Evolutionary conservation across 1,140 invertebrate species (phyloP).

Genomic region (Lordiphosa clarofinis): DNA sequence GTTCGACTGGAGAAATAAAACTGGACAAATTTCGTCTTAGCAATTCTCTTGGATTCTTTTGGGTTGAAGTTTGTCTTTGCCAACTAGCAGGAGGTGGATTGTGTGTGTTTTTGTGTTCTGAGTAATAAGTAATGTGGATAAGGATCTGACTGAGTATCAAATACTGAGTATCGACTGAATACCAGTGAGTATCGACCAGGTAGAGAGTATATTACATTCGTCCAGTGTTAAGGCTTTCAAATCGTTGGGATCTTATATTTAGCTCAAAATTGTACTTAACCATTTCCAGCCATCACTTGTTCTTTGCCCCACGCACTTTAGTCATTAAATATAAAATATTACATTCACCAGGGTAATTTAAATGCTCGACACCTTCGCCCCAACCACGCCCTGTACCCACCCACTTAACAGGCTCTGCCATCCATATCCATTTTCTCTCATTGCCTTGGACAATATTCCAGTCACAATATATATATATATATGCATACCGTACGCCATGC

Average conservation of each 20-base stretch:
- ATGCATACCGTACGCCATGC: slow-evolving; percentile 29
- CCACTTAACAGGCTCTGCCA: not conserved
- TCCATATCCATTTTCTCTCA: not conserved
- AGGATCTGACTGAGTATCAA: no score
- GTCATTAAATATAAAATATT: slow-evolving; percentile 27
- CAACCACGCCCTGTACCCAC: not conserved
- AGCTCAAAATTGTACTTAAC: not conserved
- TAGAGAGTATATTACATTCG: no score
- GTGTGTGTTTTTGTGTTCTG: no score
- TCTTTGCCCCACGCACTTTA: not conserved
- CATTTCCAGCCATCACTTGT: not conserved
- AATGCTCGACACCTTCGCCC: slow-evolving; percentile 8
- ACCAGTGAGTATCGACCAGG: no score
- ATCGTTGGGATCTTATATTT: not conserved
- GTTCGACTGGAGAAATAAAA: no score
- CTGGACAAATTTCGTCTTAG: no score
- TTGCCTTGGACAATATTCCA: slow-evolving; percentile 28
- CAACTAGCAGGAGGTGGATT: no score
- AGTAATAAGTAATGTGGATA: no score
- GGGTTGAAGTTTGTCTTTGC: no score
- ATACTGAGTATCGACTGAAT: no score
- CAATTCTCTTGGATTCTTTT: no score
- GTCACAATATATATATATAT: slow-evolving; percentile 56
- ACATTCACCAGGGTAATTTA: slow-evolving; percentile 29
- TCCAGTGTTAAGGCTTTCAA: no score